A percentile compares a stretch with the other conserved stretches of the same genome.
Evolutionary conservation across 2,888 invertebrate species (phyloP).

Genomic region (Diadegma fenestrale): DNA sequence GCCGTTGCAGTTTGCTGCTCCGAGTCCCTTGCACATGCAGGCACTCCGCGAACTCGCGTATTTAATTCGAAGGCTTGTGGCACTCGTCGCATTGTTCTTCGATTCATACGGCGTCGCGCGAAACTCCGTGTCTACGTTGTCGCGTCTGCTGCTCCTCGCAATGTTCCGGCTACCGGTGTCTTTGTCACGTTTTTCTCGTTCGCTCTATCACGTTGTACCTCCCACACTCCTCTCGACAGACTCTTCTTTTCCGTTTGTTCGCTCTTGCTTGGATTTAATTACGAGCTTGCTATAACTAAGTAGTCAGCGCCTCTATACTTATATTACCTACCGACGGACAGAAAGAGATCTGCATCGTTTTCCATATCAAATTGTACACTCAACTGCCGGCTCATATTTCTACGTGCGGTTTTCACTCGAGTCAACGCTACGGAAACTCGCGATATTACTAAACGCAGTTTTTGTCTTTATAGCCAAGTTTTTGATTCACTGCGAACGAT

Average conservation of each 20-base stretch:
- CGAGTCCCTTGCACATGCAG: background rate
- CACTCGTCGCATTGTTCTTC: slow-evolving; percentile 74
- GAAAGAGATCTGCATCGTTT: background rate
- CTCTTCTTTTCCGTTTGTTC: slow-evolving; percentile 56
- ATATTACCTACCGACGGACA: background rate
- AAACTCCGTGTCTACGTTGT: slow-evolving; percentile 40
- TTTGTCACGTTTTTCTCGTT: slow-evolving; percentile 53
- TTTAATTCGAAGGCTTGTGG: slow-evolving; percentile 74
- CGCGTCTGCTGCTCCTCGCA: slow-evolving; percentile 44
- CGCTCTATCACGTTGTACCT: slow-evolving; percentile 23
- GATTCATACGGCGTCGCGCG: slow-evolving; percentile 66
- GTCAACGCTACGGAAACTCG: background rate
- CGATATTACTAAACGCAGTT: background rate
- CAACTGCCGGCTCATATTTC: background rate
- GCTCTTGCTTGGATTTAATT: slow-evolving; percentile 76
- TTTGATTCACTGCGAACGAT: background rate
- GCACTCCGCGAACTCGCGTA: slow-evolving; percentile 67
- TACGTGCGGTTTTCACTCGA: background rate
- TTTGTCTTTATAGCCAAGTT: background rate
- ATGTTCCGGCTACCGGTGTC: slow-evolving; percentile 57
- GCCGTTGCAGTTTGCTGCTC: slow-evolving; percentile 12
- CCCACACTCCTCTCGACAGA: slow-evolving; percentile 28
- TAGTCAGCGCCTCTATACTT: slow-evolving; percentile 8
- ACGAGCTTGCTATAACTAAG: slow-evolving; percentile 71
- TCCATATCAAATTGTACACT: background rate